Evolutionary conservation across 2,888 invertebrate species (phyloP).

Genomic region (Phengaris alcon): DNA sequence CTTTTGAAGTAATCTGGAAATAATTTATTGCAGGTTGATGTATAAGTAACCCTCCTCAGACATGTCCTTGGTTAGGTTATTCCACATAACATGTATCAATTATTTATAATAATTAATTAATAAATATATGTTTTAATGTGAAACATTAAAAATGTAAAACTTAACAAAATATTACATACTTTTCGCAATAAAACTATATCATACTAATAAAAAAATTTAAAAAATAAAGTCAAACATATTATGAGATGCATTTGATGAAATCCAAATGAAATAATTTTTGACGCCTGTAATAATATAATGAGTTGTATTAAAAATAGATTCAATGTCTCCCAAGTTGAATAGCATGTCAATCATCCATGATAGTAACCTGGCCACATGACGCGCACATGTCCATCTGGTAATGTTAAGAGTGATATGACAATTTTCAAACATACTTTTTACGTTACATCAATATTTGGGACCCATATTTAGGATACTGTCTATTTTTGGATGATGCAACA

Average conservation of each 20-base stretch:
- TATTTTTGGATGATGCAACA: neutral
- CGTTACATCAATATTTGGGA: neutral
- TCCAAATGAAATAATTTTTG: neutral
- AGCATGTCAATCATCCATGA: constrained; percentile 21
- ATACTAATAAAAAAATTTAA: too few relatives aligned
- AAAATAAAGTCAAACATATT: too few relatives aligned
- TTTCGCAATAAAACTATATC: too few relatives aligned
- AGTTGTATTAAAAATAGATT: constrained; percentile 22
- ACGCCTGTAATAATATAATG: neutral
- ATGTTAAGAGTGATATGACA: neutral
- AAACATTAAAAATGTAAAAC: too few relatives aligned
- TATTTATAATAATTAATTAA: too few relatives aligned
- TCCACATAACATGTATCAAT: too few relatives aligned
- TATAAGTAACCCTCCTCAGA: too few relatives aligned
- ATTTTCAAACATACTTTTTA: neutral
- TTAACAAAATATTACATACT: too few relatives aligned
- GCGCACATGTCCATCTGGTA: constrained; percentile 8
- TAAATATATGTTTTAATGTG: too few relatives aligned
- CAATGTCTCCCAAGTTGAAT: constrained; percentile 28
- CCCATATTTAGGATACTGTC: neutral
- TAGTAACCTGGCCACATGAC: constrained; percentile 22
- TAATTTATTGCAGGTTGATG: too few relatives aligned
- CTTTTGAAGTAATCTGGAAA: too few relatives aligned
- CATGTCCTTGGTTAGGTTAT: too few relatives aligned
- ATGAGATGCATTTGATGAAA: neutral